Base-by-base conservation (phyloP, 2,113 vertebrate genomes). In the Xyliphius kryptos region DNA sequence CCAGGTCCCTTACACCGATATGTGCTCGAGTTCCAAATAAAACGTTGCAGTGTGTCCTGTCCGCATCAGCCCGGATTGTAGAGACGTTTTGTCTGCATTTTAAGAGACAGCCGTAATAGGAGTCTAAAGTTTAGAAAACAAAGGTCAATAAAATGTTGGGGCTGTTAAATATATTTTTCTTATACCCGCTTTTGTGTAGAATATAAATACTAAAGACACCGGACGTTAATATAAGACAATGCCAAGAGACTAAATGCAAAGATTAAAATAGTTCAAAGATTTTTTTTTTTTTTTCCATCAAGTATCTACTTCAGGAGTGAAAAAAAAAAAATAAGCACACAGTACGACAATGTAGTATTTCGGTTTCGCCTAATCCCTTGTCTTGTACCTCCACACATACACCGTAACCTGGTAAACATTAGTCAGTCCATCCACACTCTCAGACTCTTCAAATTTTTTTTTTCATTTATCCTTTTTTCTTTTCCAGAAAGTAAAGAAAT, bases 141-240 rank as follows among this genome's bases (percentile, higher is more conserved):
- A 85, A 84, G 85, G 88, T 89, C 87, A 83, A 90, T 90, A 87
- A 89, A 86, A 88, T 78, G 82, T 82, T 82, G 83, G 92, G 91
- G 88, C 83, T 89, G 86, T 88, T 89, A 87, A 85, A 89, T 91
- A 90, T 90, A 87, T 83, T 86, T 87, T 91, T n/a, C n/a, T 88
- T 89, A 89, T 93, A 98, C 94, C 94, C 92, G 93, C 93, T 95
- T 86, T 88, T 91, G 87, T 91, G 88, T 91, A 91, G 90, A 85
- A 91, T 86, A 95, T 97, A 94, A 97, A 95, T 94, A 95, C 88
- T 91, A 96, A 91, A 89, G 92, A 93, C 87, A 85, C 89, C 78
- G 85, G 86, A 90, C 89, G 90, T 89, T 89, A 90, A 84, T 87
- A 85, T 88, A 87, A 92, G 89, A 92, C 87, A 82, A 91, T 83